These are phyloP conservation scores for Coreoperca whiteheadi DNA, from an alignment of 2,113 vertebrate species.

Conservation along the genomic window DNA sequence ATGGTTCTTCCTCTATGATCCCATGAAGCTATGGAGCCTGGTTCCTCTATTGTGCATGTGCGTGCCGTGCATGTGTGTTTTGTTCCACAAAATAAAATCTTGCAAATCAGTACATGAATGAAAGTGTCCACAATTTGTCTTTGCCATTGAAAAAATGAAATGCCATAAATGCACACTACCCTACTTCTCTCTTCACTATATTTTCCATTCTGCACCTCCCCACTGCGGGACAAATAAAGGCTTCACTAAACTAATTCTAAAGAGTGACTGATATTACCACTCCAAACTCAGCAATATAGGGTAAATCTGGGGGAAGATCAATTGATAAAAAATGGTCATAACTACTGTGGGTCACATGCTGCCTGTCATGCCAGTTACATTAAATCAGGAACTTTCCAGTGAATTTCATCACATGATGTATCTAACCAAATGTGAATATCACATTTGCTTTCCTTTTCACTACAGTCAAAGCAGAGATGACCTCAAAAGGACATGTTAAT, in stretches of 20 bases:
- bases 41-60: neutral
- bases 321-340: neutral
- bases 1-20: conserved; percentile 41
- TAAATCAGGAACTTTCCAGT: conserved; percentile 29
- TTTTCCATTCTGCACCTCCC: neutral
- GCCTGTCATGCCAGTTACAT: neutral
- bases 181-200: neutral
- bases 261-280: neutral
- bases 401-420: conserved; percentile 1
- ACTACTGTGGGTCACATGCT: conserved; percentile 16
- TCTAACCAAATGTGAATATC: neutral
- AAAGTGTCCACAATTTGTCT: neutral
- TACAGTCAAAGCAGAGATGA: neutral
- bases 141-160: neutral
- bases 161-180: neutral
- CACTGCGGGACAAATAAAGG: too few species aligned
- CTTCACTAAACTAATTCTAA: too few species aligned
- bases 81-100: neutral
- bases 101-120: neutral
- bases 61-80: neutral
- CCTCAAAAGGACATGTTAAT: neutral
- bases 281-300: neutral
- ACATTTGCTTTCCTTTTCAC: conserved; percentile 5
- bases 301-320: neutral
- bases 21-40: neutral